Evolutionary conservation across 1,140 invertebrate genomes (phyloP).

Genomic region (Sarcophaga peregrina): DNA sequence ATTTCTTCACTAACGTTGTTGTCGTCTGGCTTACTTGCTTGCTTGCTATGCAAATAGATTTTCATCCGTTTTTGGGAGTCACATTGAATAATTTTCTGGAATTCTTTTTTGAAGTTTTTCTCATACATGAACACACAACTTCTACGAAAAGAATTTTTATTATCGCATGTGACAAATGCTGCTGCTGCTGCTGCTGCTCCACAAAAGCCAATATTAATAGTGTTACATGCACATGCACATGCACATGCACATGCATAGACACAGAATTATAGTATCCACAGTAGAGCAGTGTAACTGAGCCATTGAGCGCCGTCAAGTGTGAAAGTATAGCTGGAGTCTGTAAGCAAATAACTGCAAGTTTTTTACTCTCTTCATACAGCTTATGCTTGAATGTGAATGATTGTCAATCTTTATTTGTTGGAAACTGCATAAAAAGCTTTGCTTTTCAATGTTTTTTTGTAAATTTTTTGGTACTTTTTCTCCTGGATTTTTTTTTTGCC

Average conservation of each 20-base stretch:
- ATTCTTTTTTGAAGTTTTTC: not conserved
- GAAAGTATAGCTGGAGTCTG: not conserved
- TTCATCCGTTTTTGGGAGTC: not conserved
- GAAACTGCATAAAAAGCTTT: too few relatives aligned
- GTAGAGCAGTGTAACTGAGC: conserved; percentile 2
- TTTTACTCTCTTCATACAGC: not conserved
- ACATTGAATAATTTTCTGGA: conserved; percentile 6
- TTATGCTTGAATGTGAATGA: conserved; percentile 2
- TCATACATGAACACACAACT: too few relatives aligned
- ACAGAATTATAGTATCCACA: not conserved
- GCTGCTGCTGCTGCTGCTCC: not conserved
- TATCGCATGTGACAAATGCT: not conserved
- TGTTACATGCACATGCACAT: too few relatives aligned
- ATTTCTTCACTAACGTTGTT: not conserved
- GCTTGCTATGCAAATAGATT: conserved; percentile 16
- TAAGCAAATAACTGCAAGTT: not conserved
- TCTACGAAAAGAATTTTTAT: not conserved
- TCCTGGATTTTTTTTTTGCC: too few relatives aligned
- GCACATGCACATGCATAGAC: too few relatives aligned
- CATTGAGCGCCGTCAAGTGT: not conserved
- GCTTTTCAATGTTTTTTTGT: not conserved
- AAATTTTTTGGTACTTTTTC: too few relatives aligned
- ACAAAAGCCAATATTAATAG: too few relatives aligned
- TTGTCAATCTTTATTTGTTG: conserved; percentile 6
- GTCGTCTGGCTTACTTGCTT: not conserved